phyloP scores from a whole-genome alignment of 2,888 invertebrate species.

The Monopis laevigella region DNA sequence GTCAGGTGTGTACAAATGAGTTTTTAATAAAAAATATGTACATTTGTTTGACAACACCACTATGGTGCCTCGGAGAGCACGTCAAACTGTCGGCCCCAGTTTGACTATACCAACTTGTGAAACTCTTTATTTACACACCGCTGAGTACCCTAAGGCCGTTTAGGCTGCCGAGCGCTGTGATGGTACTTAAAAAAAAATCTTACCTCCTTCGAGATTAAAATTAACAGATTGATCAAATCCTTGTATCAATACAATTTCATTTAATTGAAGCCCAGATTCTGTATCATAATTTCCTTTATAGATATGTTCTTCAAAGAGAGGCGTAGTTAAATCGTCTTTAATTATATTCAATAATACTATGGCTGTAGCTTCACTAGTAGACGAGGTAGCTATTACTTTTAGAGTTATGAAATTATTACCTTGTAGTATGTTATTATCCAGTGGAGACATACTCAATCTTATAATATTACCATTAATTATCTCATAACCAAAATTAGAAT shows the following conservation, averaged over 20 bases:
- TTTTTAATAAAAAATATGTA: too few species aligned
- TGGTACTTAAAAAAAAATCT: constrained; percentile 9
- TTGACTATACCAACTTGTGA: too few species aligned
- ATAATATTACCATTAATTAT: constrained; percentile 25
- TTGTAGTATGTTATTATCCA: constrained; percentile 28
- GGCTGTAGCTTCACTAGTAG: constrained; percentile 26
- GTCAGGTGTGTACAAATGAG: too few species aligned
- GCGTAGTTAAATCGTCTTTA: constrained; percentile 39
- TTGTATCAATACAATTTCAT: constrained; percentile 31
- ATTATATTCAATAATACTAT: constrained; percentile 39
- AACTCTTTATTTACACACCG: too few species aligned
- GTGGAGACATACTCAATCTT: constrained; percentile 29
- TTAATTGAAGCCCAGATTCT: constrained; percentile 27
- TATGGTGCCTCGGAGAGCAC: too few species aligned
- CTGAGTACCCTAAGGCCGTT: too few species aligned
- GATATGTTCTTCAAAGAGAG: constrained; percentile 33
- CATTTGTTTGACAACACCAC: too few species aligned
- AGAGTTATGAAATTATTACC: constrained; percentile 34
- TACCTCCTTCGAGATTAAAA: constrained; percentile 37
- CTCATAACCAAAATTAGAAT: constrained; percentile 1
- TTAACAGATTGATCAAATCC: constrained; percentile 38
- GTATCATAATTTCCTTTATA: constrained; percentile 35
- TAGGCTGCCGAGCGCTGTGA: too few species aligned
- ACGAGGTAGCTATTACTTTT: constrained; percentile 30
- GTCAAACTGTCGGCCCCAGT: too few species aligned